Percentiles rank a stretch among this genome's conserved stretches.
Evolutionary conservation across 2,888 invertebrate species (phyloP).

Genomic region (Formica aserva): DNA sequence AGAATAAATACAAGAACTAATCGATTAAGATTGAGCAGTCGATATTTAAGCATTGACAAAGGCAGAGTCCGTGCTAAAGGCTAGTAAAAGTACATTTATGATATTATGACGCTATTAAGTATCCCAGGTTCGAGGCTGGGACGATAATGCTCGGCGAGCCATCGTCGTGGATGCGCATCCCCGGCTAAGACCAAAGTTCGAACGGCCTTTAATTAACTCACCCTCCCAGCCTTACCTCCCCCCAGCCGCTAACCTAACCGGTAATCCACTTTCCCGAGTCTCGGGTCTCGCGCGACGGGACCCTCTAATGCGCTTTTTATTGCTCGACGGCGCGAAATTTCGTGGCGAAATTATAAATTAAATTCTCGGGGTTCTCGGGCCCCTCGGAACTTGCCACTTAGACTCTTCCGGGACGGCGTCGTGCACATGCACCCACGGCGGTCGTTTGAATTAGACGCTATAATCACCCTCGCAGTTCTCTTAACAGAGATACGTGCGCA

Average conservation of each 20-base stretch:
- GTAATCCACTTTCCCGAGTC: conserved; percentile 72
- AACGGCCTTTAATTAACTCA: conserved; percentile 75
- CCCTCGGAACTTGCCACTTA: conserved; percentile 67
- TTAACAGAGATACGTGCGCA: background rate
- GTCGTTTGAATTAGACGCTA: conserved; percentile 58
- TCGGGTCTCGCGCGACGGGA: conserved; percentile 58
- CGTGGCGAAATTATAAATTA: conserved; percentile 76
- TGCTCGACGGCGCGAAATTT: conserved; percentile 71
- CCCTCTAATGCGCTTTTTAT: conserved; percentile 78
- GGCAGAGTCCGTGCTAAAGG: conserved; percentile 5
- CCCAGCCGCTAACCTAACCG: conserved; percentile 55
- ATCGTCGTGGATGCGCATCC: conserved; percentile 50
- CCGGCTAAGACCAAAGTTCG: conserved; percentile 69
- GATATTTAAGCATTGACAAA: background rate
- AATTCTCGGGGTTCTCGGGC: conserved; percentile 59
- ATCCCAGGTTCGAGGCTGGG: conserved; percentile 53
- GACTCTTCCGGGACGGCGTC: conserved; percentile 59
- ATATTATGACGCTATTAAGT: conserved; percentile 63
- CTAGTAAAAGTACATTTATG: conserved; percentile 60
- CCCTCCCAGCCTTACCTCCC: conserved; percentile 8
- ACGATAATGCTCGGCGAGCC: conserved; percentile 57
- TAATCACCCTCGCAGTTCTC: background rate
- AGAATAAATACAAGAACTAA: background rate
- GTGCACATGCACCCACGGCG: conserved; percentile 51
- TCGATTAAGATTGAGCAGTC: background rate